Evolutionary conservation across 2,113 vertebrate genomes (phyloP), one percentile per base, ranked within the genome.

Genomic region (Hepsetus odoe): DNA sequence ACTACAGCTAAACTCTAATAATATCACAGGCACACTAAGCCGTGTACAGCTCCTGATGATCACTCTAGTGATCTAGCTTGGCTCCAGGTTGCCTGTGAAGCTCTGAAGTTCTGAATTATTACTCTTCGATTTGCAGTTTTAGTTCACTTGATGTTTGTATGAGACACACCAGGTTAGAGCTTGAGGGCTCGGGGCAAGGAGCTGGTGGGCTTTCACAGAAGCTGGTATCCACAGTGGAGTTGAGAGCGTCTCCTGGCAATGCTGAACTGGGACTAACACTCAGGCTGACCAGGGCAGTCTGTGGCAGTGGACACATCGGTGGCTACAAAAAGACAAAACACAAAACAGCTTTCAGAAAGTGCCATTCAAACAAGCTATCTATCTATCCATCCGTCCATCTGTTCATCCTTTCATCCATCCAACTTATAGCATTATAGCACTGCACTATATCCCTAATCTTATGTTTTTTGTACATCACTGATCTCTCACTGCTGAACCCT

Each of bases 191-290:
- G 0, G 90, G 90, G 68, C 92, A 89, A n/a, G 84, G 24, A 0
- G 88, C 77, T 0, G 87, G 83, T 40, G 92, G 86, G 80, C 89
- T 93, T 76, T 92, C 85, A 0, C 77, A 81, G 80, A 96, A 95
- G 90, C 90, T 91, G 56, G 92, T 85, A 86, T 94, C 94, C 77
- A 92, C 94, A 1, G 93, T 92, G 13, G 96, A 95, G 91, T 97
- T 97, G 86, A 95, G 95, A 65, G 95, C 87, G 79, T 97, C 95
- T 79, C 97, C 97, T 0, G 97, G 97, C 85, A 98, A 92, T 51
- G 95, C 93, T 8, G 94, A 95, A 86, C 95, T 97, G 85, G 95
- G 94, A 74, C 91, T 95, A 88, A 93, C 85, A 0, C 92, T 94
- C 44, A 91, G 84, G 91, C 94, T 94, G 30, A 93, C 94, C 76